Evolutionary conservation across 2,888 invertebrate genomes (phyloP), one percentile per base, ranked within the genome.

Genomic region (Athalia cordata): DNA sequence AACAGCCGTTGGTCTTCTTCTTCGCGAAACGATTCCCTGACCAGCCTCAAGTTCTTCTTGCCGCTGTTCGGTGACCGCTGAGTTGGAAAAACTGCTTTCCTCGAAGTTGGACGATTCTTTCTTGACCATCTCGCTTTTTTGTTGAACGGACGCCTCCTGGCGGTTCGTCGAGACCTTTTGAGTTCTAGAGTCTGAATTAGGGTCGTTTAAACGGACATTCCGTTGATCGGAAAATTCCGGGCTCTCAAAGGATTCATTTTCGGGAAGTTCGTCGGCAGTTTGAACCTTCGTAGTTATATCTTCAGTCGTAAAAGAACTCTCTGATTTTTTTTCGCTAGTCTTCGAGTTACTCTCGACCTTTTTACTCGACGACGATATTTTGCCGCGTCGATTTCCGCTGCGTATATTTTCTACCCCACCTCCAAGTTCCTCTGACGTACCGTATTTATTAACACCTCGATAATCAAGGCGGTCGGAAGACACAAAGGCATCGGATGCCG

Each of bases 391-490:
- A 2, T 62, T 61, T 61, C 43, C 74, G 11, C 62, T 75, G 0
- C 29, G 49, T 6, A 49, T 62, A 43, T 61, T 49, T 62, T 49
- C 11, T 13, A 49, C 61, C 61, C 72, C 67, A 68, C 52, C 50
- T 52, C 11, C 49, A 50, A 57, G 8, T 11, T 52, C 52, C 8
- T n/a, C 61, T 61, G 61, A 9, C 5, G 61, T 9, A n/a, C 5
- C 6, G 74, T 15, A 9, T 49, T 62, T 62, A 62, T 62, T 62
- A 61, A 75, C 74, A n/a, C 74, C 50, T 29, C 49, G 50, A 75
- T 75, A 75, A 43, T 75, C 74, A 75, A 75, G 62, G 74, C 11
- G 9, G 11, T 75, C 74, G 15, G 72, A 13, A 47, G 57, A 43
- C 72, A 72, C n/a, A 57, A 45, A 59, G 59, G 72, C 57, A 59